phyloP scores from a whole-genome alignment of 2,113 vertebrate species.

The Pterocles gutturalis region DNA sequence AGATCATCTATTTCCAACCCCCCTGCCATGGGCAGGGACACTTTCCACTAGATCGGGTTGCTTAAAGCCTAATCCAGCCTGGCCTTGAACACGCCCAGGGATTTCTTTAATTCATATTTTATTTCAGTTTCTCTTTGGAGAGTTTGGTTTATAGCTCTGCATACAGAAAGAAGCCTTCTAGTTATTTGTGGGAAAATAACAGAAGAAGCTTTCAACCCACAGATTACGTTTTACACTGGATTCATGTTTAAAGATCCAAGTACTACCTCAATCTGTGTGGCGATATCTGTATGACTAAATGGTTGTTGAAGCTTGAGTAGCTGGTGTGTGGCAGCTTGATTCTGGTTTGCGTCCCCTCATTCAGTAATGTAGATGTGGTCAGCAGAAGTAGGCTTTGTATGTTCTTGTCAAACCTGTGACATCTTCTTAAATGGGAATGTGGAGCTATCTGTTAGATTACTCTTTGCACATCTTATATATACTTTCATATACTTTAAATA shows the following conservation, averaged over 20 bases:
- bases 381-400: background rate
- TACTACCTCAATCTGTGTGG: background rate
- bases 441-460: background rate
- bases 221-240: background rate
- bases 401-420: background rate
- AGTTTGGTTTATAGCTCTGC: background rate
- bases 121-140: background rate
- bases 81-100: no score
- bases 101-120: background rate
- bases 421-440: background rate
- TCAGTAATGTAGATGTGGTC: background rate
- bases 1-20: no score
- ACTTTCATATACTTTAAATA: background rate
- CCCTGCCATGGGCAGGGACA: no score
- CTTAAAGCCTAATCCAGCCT: no score
- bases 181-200: background rate
- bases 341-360: background rate
- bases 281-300: accelerated
- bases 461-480: background rate
- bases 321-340: background rate
- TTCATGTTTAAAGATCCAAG: background rate
- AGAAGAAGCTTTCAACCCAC: background rate
- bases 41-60: no score
- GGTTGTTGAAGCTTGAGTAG: background rate
- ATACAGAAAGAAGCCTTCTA: background rate